phyloP scores from a whole-genome alignment of 2,888 invertebrate species.

The Sarcophaga caerulescens region DNA sequence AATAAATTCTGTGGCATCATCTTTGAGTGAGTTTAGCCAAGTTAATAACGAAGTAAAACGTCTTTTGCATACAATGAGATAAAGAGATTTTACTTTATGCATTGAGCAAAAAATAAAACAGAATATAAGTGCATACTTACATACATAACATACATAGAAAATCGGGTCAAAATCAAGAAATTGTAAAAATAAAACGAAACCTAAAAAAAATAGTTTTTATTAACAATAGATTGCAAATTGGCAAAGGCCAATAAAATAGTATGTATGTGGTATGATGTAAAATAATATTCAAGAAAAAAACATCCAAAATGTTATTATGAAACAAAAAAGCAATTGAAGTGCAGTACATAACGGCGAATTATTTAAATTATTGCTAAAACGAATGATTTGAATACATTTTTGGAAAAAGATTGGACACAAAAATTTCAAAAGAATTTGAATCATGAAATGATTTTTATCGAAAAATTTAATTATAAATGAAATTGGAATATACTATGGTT shows the following conservation, averaged over 20 bases:
- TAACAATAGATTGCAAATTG: constrained; percentile 55
- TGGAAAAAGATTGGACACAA: no score
- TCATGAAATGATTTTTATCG: no score
- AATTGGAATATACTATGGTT: no score
- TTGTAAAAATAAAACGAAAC: constrained; percentile 46
- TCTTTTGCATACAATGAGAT: constrained; percentile 62
- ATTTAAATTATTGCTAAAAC: no score
- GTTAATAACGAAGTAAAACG: constrained; percentile 46
- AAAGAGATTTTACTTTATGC: constrained; percentile 54
- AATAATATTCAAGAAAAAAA: background rate
- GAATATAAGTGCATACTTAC: constrained; percentile 32
- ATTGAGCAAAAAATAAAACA: constrained; percentile 38
- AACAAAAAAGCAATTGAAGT: background rate
- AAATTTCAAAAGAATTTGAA: no score
- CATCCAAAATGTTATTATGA: background rate
- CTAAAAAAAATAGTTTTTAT: constrained; percentile 35
- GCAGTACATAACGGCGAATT: no score
- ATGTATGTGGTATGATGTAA: background rate
- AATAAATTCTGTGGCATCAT: background rate
- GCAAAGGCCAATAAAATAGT: constrained; percentile 25
- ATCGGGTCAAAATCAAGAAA: constrained; percentile 59
- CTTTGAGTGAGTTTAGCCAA: background rate
- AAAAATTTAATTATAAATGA: no score
- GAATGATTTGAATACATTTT: no score
- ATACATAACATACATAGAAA: constrained; percentile 13